Conservation (phyloP, 2,888 invertebrate species). For the Troides helena region DNA sequence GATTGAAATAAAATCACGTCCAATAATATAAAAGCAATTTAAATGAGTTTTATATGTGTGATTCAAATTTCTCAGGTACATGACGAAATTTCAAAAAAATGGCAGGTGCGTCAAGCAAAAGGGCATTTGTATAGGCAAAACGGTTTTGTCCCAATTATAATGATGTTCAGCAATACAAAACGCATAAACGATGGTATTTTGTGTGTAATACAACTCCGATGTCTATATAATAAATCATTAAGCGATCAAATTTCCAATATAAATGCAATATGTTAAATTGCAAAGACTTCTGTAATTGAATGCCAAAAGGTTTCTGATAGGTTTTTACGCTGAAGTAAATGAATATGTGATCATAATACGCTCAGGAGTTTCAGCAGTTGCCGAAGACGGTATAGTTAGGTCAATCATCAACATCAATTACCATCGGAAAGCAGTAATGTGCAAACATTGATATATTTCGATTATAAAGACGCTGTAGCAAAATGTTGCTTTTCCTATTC, state of each 20-base stretch:
- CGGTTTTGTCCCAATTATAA: slow-evolving; percentile 1
- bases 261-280: background rate
- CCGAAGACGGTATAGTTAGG: no score
- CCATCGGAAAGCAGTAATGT: no score
- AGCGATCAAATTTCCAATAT: no score
- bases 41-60: background rate
- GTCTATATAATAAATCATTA: no score
- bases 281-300: background rate
- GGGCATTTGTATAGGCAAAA: background rate
- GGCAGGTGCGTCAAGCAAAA: slow-evolving; percentile 26
- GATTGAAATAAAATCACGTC: slow-evolving; percentile 6
- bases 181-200: background rate
- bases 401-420: no score
- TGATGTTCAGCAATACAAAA: background rate
- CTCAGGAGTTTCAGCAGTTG: slow-evolving; percentile 1
- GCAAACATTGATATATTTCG: no score
- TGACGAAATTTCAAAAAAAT: slow-evolving; percentile 12
- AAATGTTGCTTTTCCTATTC: no score
- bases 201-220: background rate
- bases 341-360: slow-evolving; percentile 10
- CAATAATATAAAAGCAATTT: background rate
- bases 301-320: background rate
- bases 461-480: no score
- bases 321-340: background rate
- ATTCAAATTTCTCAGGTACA: slow-evolving; percentile 2